Conservation (phyloP, 2,797 vertebrate species). For the Schizothorax lantsangensis region DNA sequence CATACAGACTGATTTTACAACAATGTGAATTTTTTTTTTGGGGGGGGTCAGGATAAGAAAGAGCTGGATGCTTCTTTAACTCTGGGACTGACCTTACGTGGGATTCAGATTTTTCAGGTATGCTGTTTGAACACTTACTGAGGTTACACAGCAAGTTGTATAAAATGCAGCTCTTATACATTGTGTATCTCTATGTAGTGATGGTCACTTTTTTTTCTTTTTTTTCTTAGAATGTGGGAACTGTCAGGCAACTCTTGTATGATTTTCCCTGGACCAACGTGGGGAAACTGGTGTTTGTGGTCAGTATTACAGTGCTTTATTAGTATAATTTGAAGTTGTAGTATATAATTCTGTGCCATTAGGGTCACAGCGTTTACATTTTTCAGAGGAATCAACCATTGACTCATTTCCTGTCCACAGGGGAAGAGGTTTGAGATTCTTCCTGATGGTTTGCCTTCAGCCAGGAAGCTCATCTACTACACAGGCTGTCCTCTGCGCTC, state of each 20-base stretch:
- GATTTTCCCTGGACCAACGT: conserved; percentile 99
- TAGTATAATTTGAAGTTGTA: not conserved
- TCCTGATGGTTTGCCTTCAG: conserved; percentile 93
- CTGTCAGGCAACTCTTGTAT: conserved; percentile 92
- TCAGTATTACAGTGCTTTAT: conserved; percentile 75
- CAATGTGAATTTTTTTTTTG: conserved; percentile 15
- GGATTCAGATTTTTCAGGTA: conserved; percentile 99
- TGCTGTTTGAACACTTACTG: conserved; percentile 16
- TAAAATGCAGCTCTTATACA: not conserved
- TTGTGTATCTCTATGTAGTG: not conserved
- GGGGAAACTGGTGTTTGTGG: conserved; percentile 98
- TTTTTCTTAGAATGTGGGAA: conserved; percentile 85
- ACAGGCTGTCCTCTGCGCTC: conserved; percentile 93
- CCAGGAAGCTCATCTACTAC: conserved; percentile 96
- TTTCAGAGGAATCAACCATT: not conserved
- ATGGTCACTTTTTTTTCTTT: not conserved
- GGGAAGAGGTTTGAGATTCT: conserved; percentile 99
- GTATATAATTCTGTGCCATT: not conserved
- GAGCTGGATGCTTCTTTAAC: conserved; percentile 94
- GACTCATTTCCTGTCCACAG: conserved; percentile 68
- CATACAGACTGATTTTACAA: not conserved
- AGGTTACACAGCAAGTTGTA: not conserved
- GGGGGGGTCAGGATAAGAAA: conserved; percentile 88
- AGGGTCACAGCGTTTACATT: not conserved
- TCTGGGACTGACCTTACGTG: conserved; percentile 91